These are phyloP conservation scores for Oxyura jamaicensis DNA, from an alignment of 2,113 vertebrate species.

Conservation along the genomic window DNA sequence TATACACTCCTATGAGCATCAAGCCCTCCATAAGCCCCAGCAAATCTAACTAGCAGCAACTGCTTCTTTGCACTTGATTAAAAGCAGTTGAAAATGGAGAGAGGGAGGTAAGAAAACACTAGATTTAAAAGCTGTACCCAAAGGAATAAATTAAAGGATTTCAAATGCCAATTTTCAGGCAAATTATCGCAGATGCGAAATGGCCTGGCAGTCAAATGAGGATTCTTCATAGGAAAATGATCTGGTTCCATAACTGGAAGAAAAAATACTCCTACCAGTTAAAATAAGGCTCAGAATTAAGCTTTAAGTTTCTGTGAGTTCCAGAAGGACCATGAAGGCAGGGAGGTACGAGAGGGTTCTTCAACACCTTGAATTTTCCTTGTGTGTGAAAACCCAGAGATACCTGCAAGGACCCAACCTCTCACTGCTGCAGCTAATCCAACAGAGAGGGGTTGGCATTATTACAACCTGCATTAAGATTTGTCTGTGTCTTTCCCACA, in stretches of 20 bases:
- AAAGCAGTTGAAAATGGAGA: not conserved
- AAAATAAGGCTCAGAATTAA: not conserved
- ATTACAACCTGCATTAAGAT: not conserved
- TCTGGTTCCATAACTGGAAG: not conserved
- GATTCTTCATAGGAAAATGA: not conserved
- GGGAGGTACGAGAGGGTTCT: not conserved
- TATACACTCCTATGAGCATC: not conserved
- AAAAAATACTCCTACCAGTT: conserved; percentile 5
- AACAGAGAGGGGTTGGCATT: accelerated
- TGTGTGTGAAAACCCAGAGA: not conserved
- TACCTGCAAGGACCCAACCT: not conserved
- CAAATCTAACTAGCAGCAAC: not conserved
- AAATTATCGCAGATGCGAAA: conserved; percentile 45
- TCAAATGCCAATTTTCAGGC: conserved; percentile 28
- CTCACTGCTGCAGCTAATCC: not conserved
- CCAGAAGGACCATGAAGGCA: not conserved
- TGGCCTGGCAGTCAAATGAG: conserved; percentile 16
- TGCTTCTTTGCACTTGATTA: not conserved
- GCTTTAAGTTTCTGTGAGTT: not conserved
- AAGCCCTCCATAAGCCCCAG: not conserved
- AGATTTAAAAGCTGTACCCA: conserved; percentile 15
- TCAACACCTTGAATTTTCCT: not conserved
- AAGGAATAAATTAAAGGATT: conserved; percentile 42
- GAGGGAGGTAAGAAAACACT: not conserved
- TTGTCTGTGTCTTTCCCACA: not conserved